These are phyloP conservation scores for Lysiphlebus fabarum DNA, from an alignment of 1,140 invertebrate species.

Conservation along the genomic window DNA sequence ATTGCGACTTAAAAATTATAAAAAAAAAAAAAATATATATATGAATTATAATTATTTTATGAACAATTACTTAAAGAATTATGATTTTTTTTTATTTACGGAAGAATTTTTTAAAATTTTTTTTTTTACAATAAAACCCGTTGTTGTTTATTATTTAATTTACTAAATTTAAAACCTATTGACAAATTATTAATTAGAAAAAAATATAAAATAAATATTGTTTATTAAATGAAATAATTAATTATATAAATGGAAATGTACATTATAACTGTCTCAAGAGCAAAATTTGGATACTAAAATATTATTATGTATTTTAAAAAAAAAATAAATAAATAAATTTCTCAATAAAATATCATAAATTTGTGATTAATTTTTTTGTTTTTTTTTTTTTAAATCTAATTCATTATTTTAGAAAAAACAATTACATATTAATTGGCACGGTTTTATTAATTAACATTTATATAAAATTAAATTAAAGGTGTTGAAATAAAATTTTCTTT, in stretches of 20 bases:
- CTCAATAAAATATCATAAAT: too few species aligned
- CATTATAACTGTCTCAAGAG: constrained; percentile 3
- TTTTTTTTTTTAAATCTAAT: too few species aligned
- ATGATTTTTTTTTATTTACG: constrained; percentile 2
- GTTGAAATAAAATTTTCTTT: not conserved
- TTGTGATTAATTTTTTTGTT: too few species aligned
- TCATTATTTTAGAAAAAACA: too few species aligned
- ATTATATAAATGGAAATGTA: constrained; percentile 19
- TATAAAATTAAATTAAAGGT: constrained; percentile 11
- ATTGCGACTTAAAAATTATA: too few species aligned
- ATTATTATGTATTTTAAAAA: too few species aligned
- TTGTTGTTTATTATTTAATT: constrained; percentile 1
- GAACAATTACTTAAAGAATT: constrained; percentile 7
- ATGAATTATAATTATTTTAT: not conserved
- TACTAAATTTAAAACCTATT: constrained; percentile 11
- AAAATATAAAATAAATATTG: constrained; percentile 12
- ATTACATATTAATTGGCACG: constrained; percentile 1
- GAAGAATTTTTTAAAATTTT: too few species aligned
- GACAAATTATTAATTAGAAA: constrained; percentile 14
- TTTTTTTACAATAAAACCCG: not conserved
- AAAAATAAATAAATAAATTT: too few species aligned
- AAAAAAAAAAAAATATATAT: not conserved
- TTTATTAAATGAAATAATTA: constrained; percentile 3
- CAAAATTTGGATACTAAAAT: not conserved
- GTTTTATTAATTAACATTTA: constrained; percentile 7